phyloP scores from a whole-genome alignment of 1,140 invertebrate genomes.

The Drosophila pallidifrons region DNA sequence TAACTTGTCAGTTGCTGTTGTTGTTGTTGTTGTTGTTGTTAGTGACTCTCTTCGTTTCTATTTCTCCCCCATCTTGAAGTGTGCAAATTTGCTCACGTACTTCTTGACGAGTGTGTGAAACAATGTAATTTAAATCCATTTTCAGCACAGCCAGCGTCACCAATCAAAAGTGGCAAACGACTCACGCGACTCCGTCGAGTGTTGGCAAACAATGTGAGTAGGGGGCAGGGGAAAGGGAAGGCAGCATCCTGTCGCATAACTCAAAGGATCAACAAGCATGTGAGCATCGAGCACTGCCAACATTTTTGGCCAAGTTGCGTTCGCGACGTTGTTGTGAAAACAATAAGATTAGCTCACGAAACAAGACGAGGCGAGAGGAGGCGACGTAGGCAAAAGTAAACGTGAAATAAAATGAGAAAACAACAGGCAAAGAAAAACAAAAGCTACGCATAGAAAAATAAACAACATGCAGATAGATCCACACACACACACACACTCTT shows the following conservation, averaged over 20 bases:
- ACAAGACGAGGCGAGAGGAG: not conserved
- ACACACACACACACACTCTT: constrained; percentile 11
- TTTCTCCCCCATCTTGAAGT: not conserved
- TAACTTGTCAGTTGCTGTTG: constrained; percentile 56
- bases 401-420: constrained; percentile 51
- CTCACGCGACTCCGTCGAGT: constrained; percentile 48
- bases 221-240: not conserved
- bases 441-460: constrained; percentile 74
- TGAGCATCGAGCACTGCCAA: constrained; percentile 10
- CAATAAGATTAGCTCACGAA: constrained; percentile 79
- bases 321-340: constrained; percentile 72
- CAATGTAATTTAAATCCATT: constrained; percentile 83
- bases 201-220: constrained; percentile 54
- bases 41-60: not conserved
- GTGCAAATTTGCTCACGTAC: constrained; percentile 50
- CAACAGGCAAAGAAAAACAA: constrained; percentile 65
- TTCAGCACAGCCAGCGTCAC: constrained; percentile 73
- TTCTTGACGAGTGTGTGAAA: constrained; percentile 54
- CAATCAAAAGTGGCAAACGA: constrained; percentile 81
- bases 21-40: constrained; percentile 11
- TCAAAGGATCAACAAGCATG: constrained; percentile 74
- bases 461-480: constrained; percentile 56
- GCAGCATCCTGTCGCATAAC: constrained; percentile 61
- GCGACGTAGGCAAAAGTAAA: constrained; percentile 33
- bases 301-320: constrained; percentile 26